These are phyloP conservation scores for Neopelma chrysocephalum DNA, from an alignment of 2,797 vertebrate genomes.

Conservation along the genomic window DNA sequence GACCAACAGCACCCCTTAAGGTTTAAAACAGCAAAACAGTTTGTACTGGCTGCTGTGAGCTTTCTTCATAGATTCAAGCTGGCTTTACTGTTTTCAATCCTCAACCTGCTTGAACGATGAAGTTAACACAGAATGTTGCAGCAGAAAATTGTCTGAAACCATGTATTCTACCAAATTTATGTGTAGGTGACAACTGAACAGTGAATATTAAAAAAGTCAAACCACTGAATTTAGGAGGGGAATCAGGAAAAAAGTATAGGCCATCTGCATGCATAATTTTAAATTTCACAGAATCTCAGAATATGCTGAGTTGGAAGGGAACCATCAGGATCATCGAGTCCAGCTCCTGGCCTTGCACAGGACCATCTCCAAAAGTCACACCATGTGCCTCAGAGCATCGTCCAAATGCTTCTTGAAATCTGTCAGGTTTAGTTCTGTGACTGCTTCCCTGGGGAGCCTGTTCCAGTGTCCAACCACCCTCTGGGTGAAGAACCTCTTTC, in stretches of 20 bases:
- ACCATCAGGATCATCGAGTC: neutral
- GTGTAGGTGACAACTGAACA: neutral
- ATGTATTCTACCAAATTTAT: neutral
- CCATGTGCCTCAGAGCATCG: neutral
- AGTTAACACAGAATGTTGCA: neutral
- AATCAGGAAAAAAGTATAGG: neutral
- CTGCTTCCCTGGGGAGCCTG: neutral
- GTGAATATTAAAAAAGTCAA: neutral
- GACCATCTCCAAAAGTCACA: neutral
- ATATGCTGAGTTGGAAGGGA: neutral
- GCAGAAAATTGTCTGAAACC: neutral
- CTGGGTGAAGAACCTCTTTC: neutral
- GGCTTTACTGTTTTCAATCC: neutral
- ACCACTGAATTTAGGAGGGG: neutral
- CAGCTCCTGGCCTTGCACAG: neutral
- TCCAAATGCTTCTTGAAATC: neutral
- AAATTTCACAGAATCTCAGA: neutral
- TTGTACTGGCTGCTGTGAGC: neutral
- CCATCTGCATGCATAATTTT: neutral
- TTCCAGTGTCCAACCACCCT: neutral
- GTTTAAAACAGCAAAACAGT: neutral
- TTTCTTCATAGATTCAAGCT: neutral
- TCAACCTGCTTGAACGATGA: neutral
- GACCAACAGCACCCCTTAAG: neutral
- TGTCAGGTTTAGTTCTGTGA: neutral